Conservation (phyloP, 2,797 vertebrate species). For the Pachyuromys duprasi region DNA sequence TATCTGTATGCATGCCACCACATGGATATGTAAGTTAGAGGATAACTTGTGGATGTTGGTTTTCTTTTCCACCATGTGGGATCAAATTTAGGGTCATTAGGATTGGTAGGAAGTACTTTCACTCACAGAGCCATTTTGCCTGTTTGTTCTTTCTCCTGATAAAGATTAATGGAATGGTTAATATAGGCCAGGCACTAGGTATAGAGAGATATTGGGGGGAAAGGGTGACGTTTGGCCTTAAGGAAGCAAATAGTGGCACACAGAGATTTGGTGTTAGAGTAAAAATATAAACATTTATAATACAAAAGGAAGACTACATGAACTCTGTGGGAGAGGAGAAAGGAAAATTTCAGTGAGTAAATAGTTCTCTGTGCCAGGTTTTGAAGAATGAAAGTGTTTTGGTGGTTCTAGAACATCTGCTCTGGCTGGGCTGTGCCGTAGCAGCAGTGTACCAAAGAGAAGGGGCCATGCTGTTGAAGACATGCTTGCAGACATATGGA, state of each 20-base stretch:
- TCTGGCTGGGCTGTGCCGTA: not conserved
- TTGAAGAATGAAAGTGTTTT: conserved; percentile 32
- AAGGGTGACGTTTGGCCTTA: not conserved
- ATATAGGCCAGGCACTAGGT: not conserved
- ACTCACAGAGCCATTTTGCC: not conserved
- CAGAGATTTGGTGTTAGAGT: not conserved
- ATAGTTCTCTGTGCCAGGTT: not conserved
- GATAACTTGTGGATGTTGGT: not conserved
- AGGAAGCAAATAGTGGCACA: not conserved
- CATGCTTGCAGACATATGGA: not conserved
- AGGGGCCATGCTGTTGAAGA: not conserved
- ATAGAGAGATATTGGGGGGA: conserved; percentile 4
- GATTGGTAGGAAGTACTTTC: not conserved
- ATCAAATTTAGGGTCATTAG: not conserved
- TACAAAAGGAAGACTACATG: not conserved
- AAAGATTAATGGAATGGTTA: conserved; percentile 19
- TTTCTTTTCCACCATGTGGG: not conserved
- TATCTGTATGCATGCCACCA: no score
- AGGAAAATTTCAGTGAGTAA: conserved; percentile 18
- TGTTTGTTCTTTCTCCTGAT: not conserved
- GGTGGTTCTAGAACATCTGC: not conserved
- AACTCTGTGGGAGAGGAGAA: not conserved
- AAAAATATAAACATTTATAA: conserved; percentile 7
- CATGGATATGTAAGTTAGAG: not conserved
- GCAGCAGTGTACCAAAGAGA: not conserved